Evolutionary conservation across 2,888 invertebrate genomes (phyloP).

Genomic region (Agrilus mali): DNA sequence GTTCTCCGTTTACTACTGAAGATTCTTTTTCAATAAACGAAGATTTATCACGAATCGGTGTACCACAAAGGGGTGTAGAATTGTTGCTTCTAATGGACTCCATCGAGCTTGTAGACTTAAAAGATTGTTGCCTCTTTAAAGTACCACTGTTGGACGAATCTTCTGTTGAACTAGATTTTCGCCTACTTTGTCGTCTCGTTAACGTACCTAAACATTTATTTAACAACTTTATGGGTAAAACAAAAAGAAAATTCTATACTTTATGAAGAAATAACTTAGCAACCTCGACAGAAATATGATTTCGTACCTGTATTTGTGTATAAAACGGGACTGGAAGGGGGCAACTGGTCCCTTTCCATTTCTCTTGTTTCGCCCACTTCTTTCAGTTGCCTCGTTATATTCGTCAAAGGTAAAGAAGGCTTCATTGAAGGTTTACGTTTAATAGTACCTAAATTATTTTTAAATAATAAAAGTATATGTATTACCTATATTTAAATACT

Average conservation of each 20-base stretch:
- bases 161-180: slow-evolving; percentile 33
- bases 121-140: slow-evolving; percentile 46
- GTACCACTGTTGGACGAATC: slow-evolving; percentile 37
- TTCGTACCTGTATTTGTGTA: slow-evolving; percentile 26
- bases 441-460: slow-evolving; percentile 54
- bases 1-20: neutral
- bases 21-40: slow-evolving; percentile 30
- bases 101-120: slow-evolving; percentile 35
- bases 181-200: slow-evolving; percentile 40
- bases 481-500: slow-evolving; percentile 15
- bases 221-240: too few relatives aligned
- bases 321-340: slow-evolving; percentile 20
- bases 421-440: slow-evolving; percentile 89
- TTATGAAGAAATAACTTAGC: too few relatives aligned
- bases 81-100: slow-evolving; percentile 40
- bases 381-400: slow-evolving; percentile 80
- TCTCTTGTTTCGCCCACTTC: slow-evolving; percentile 69
- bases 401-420: slow-evolving; percentile 80
- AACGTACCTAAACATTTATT: slow-evolving; percentile 24
- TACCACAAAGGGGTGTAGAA: slow-evolving; percentile 37
- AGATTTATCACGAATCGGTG: slow-evolving; percentile 37
- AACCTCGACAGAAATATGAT: too few relatives aligned
- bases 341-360: slow-evolving; percentile 36
- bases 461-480: neutral
- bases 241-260: too few relatives aligned